Evolutionary conservation across 2,113 vertebrate genomes (phyloP).

Genomic region (Perca schrenkii): DNA sequence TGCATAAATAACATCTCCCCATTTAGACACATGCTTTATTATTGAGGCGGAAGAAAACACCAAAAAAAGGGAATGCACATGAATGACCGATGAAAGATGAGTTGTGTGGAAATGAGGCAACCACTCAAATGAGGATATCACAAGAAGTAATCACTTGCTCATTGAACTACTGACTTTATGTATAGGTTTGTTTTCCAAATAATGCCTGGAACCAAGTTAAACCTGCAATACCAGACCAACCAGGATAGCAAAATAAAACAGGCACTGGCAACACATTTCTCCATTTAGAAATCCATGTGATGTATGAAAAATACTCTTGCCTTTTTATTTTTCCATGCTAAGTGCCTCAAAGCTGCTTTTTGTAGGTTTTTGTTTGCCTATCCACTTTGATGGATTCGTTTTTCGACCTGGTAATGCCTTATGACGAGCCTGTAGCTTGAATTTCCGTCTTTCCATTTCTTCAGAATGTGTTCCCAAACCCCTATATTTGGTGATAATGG

Average conservation of each 20-base stretch:
- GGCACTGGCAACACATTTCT: background rate
- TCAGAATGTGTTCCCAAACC: conserved; percentile 8
- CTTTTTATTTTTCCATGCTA: conserved; percentile 4
- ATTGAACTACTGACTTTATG: background rate
- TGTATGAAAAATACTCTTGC: background rate
- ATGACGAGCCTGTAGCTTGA: conserved; percentile 8
- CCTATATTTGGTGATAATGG: background rate
- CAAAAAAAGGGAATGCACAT: conserved; percentile 1
- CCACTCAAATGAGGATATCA: no score
- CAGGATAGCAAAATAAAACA: background rate
- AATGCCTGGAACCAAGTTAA: background rate
- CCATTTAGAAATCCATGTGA: conserved; percentile 2
- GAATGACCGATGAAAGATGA: conserved; percentile 27
- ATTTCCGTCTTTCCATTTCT: background rate
- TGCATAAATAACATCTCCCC: conserved; percentile 45
- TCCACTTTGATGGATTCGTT: conserved; percentile 16
- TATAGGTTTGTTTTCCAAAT: background rate
- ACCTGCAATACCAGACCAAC: background rate
- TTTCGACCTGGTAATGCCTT: background rate
- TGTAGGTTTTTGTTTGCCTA: background rate
- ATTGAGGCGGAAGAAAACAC: background rate
- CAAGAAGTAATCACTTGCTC: background rate
- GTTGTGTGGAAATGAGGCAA: background rate
- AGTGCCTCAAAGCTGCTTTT: conserved; percentile 25
- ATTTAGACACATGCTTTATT: conserved; percentile 57